Conservation (phyloP, 2,113 vertebrate species). For the Lophotis ruficrista region DNA sequence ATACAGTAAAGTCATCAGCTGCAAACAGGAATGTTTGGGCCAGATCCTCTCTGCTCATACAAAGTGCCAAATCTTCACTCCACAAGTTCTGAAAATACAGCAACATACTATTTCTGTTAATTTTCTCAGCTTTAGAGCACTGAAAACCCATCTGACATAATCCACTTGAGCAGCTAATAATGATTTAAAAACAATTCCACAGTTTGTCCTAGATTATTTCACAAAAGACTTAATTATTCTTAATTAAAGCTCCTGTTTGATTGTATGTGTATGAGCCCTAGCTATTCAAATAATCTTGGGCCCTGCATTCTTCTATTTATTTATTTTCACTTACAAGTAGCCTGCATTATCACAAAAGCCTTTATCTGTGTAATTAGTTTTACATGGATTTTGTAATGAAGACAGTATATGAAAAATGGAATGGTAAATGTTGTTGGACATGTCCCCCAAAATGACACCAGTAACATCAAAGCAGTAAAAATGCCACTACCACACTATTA, state of each 20-base stretch:
- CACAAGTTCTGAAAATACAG: background rate
- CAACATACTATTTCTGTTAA: background rate
- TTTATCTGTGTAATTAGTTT: slow-evolving; percentile 51
- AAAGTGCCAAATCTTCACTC: background rate
- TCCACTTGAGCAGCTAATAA: background rate
- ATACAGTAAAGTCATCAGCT: slow-evolving; percentile 6
- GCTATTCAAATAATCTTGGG: background rate
- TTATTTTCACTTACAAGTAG: slow-evolving; percentile 13
- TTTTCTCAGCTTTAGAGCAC: background rate
- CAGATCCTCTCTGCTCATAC: background rate
- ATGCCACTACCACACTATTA: background rate
- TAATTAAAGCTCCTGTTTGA: background rate
- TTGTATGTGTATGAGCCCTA: background rate
- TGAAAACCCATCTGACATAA: background rate
- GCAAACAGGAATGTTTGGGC: background rate
- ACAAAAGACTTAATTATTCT: background rate
- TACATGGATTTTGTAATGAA: slow-evolving; percentile 24
- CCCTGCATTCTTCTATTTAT: background rate
- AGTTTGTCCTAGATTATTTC: background rate
- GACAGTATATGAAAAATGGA: background rate
- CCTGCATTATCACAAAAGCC: background rate
- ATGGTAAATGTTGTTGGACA: background rate
- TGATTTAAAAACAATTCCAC: background rate
- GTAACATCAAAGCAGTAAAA: background rate
- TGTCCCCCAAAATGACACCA: background rate